Base-by-base conservation (phyloP, 1,140 invertebrate genomes). In the Bombus vancouverensis region DNA sequence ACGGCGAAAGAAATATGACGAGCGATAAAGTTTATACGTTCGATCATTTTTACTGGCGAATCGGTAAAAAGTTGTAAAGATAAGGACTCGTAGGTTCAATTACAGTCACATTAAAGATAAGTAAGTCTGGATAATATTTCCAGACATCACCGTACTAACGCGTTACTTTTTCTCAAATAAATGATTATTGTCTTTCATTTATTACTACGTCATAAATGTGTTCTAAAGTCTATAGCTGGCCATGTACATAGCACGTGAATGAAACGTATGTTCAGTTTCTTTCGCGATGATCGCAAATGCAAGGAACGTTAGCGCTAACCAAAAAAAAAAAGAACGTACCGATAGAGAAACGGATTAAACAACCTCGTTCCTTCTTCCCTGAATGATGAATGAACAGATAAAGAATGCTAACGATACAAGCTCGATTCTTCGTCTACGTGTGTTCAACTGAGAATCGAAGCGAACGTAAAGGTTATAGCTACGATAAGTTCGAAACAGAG, bases 21-120 rank as follows among this genome's bases (percentile, higher is more conserved):
- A n/a, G 59, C 59, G 59, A 62, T 62, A n/a, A 62, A 62, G 59
- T 62, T 62, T 62, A 62, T n/a, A n/a, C 59, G 59, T n/a, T 62
- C 59, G 59, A n/a, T n/a, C 10, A 62, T 62, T n/a, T n/a, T 62
- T 62, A n/a, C 28, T 9, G 12, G 28, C 59, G 59, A 62, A 62
- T 62, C 12, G 28, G 59, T 28, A 62, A 62, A n/a, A 62, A 62
- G 59, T 62, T n/a, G 59, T 1, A 62, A n/a, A 62, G 59, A 62
- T 62, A 62, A 62, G 28, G 3, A n/a, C 12, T 62, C 28, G 8
- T 3, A 28, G 25, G 59, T n/a, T 62, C 59, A 62, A 62, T 62
- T 62, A 62, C 28, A 12, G 59, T 62, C 59, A 1, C 28, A 9
- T 62, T 28, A 13, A 62, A 62, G 28, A 62, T n/a, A 62, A 62